Base-by-base conservation (phyloP, 2,888 invertebrate genomes). In the Epirrita christyi region DNA sequence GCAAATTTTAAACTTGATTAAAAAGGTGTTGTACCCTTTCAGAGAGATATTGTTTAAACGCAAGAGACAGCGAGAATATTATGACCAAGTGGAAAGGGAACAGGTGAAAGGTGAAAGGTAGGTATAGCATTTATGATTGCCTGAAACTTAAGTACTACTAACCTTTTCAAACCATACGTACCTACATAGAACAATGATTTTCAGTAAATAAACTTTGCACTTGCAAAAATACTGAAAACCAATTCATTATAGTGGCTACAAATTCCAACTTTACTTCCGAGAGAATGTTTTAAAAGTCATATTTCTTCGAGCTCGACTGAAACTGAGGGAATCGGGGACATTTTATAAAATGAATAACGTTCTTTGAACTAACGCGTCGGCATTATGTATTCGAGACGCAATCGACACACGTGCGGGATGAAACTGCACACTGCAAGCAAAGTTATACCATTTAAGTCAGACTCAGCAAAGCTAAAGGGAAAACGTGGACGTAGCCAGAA, bases 341-440 rank as follows among this genome's bases (percentile, higher is more conserved):
- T 64, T 68, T 70, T 71, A 74, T 73, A 75, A 78, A 80, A 75
- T 77, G 76, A 75, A 71, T 75, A 73, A 80, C 73, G 68, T 71
- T 61, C 59, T 73, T 71, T 71, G 69, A 73, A 76, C 69, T 76
- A 78, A 80, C 76, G 79, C 75, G 72, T 74, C 59, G 55, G 66
- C 74, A 78, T 80, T 78, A 71, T 61, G 73, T 74, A 80, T 81
- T 81, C 80, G 67, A 55, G 55, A 55, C 73, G 68, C 74, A 74
- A 70, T 73, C 73, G 68, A 70, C 73, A 73, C 71, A 72, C 79
- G 75, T 78, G 73, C 72, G 67, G 60, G 64, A 70, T 69, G 66
- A 40, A 64, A 67, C 72, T 73, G 70, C 72, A 68, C 52, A 38
- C 54, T 75, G 72, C 73, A 73, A 64, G 55, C 63, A 70, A 75